Base-by-base conservation (phyloP, 1,140 invertebrate genomes). In the Oedothorax gibbosus region DNA sequence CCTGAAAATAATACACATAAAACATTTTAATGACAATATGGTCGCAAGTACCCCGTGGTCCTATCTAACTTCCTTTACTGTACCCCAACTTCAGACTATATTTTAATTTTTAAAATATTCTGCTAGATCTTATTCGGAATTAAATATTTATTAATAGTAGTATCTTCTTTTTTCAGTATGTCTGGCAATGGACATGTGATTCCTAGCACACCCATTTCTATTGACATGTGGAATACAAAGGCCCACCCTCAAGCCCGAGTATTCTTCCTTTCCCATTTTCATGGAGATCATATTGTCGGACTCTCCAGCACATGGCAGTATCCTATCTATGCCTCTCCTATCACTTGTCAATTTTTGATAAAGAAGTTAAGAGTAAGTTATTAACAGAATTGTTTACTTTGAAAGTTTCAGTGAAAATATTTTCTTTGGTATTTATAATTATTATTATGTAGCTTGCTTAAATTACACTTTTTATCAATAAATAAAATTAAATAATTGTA, bases 221-320 rank as follows among this genome's bases (percentile, higher is more conserved):
- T 86, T 60, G 79, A 86, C 82, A 73, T 77, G 50, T 86, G 85
- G 85, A 77, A 76, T 49, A 21, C 21, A 8, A 82, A 68, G 56
- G 50, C 6, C 12, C 54, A 15, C 65, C 79, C 85, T 14, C 64
- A 82, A 82, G 72, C 73, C n/a, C 69, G 76, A 3, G 50, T 86
- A 20, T 86, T 86, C 62, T 86, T 86, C n/a, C 53, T 82, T 7
- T 75, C 78, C 9, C 85, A 86, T 60, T 82, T 82, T 53, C 79
- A 86, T 76, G 54, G 68, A 12, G 85, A 82, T 69, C 79, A 82
- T 35, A 56, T 78, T 35, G 72, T 82, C 8, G 85, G 85, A 12
- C 73, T 86, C 2, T 69, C 56, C 14, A 82, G 64, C 50, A 62
- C 78, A 8, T 86, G 85, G 85, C 51, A 64, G 15, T 82, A 73